Percentiles rank a stretch among this genome's conserved stretches.
These are phyloP conservation scores for Cephus cinctus DNA, from an alignment of 1,140 invertebrate genomes.

Conservation along the genomic window DNA sequence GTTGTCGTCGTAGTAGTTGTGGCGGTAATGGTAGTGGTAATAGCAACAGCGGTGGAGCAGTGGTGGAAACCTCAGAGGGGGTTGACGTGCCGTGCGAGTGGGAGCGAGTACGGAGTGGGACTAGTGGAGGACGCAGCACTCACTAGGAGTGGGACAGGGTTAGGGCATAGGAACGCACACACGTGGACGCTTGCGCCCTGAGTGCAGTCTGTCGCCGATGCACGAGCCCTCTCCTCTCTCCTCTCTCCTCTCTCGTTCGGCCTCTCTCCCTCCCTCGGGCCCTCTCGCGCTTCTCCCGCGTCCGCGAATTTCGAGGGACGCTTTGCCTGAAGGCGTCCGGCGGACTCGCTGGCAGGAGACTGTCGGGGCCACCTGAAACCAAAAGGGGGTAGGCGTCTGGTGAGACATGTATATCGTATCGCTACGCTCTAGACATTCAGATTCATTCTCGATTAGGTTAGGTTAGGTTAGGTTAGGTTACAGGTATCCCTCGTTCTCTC, in stretches of 20 bases:
- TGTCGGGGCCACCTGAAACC: constrained; percentile 37
- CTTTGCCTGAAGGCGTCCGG: constrained; percentile 11
- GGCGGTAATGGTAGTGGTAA: constrained; percentile 16
- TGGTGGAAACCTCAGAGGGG: constrained; percentile 20
- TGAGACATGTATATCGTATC: too few relatives aligned
- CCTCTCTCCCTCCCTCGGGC: constrained; percentile 12
- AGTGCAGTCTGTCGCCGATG: constrained; percentile 33
- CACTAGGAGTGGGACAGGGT: constrained; percentile 33
- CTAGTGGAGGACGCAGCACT: constrained; percentile 20
- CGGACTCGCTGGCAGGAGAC: constrained; percentile 2
- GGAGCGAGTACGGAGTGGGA: constrained; percentile 27
- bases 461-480: too few relatives aligned
- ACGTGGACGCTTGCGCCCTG: constrained; percentile 42
- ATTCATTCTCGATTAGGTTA: too few relatives aligned
- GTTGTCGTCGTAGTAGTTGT: constrained; percentile 20
- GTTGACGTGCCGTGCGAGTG: constrained; percentile 19
- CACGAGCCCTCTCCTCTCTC: constrained; percentile 8
- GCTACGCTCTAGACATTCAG: too few relatives aligned
- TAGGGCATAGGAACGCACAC: constrained; percentile 34
- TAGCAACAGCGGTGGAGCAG: constrained; percentile 4
- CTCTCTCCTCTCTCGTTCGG: constrained; percentile 12
- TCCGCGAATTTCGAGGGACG: constrained; percentile 13
- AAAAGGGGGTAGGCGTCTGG: neutral
- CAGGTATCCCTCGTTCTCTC: too few relatives aligned
- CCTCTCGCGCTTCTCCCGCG: constrained; percentile 18